Base-by-base conservation (phyloP, 2,888 invertebrate species). In the Catocala sponsa region DNA sequence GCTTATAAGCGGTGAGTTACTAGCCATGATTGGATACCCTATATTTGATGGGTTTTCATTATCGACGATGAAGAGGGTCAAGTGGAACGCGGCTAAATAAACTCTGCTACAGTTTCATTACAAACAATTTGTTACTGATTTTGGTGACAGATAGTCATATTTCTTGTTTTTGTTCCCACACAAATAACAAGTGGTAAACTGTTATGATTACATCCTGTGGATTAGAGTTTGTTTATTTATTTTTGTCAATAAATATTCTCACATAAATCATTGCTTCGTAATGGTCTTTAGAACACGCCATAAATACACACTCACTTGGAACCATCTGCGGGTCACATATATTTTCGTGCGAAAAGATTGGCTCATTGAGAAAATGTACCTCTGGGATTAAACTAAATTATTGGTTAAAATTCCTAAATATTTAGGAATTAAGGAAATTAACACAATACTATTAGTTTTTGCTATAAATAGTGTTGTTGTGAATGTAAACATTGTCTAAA, bases 21-120 rank as follows among this genome's bases (percentile, higher is more conserved):
- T 83, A 82, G 81, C 38, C 62, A 47, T 72, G 65, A 74, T 65
- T 68, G 64, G 66, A 82, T 81, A 81, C 83, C 79, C 80, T 81
- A 80, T 80, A 84, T 82, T 89, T 90, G 88, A 89, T 87, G 80
- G 78, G 80, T 85, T 80, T 81, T 84, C 82, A 88, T 87, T 82
- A 87, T 90, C 86, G 85, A 85, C 81, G 80, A 79, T 63, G 74
- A 85, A 91, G 83, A 91, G 85, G 92, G 89, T 89, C 89, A 84
- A 84, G 83, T 81, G 86, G 84, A 91, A 87, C 88, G 87, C 84
- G 81, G 76, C 79, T 84, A 84, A 87, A 90, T 87, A 88, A 88
- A 88, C 55, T 65, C 50, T 58, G 69, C 25, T 60, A 72, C 59
- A 55, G 42, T 70, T 72, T 60, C 46, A 51, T 63, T 59, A 66